phyloP scores from a whole-genome alignment of 2,797 vertebrate species.

The Okamejei kenojei region DNA sequence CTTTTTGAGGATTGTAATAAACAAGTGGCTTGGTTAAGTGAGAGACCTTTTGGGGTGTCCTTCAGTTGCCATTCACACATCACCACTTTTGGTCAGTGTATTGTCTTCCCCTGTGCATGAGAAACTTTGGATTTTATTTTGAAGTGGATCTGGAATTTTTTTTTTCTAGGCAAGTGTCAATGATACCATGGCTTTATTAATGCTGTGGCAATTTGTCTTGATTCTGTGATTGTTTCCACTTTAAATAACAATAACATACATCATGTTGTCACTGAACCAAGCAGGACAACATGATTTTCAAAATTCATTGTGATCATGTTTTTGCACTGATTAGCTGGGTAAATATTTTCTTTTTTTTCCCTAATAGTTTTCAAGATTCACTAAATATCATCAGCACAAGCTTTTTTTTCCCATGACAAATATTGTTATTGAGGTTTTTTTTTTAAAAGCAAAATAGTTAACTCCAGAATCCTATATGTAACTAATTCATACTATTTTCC shows the following conservation, averaged over 20 bases:
- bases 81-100: not conserved
- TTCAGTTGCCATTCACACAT: not conserved
- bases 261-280: not conserved
- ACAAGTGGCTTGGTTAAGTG: not conserved
- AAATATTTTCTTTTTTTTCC: slow-evolving; percentile 2
- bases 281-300: not conserved
- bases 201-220: not conserved
- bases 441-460: not conserved
- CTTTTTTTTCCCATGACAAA: not conserved
- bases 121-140: not conserved
- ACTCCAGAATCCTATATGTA: not conserved
- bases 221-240: not conserved
- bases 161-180: not conserved
- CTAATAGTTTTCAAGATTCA: not conserved
- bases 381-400: not conserved
- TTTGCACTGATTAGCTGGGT: not conserved
- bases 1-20: not conserved
- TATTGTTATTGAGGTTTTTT: not conserved
- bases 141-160: not conserved
- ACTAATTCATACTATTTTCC: not conserved
- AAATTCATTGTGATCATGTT: not conserved
- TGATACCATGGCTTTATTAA: not conserved
- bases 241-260: not conserved
- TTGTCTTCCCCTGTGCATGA: not conserved
- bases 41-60: not conserved